A percentile compares a stretch with the other conserved stretches of the same genome.
phyloP scores from a whole-genome alignment of 2,888 invertebrate genomes.

The Augochlorella aurata region DNA sequence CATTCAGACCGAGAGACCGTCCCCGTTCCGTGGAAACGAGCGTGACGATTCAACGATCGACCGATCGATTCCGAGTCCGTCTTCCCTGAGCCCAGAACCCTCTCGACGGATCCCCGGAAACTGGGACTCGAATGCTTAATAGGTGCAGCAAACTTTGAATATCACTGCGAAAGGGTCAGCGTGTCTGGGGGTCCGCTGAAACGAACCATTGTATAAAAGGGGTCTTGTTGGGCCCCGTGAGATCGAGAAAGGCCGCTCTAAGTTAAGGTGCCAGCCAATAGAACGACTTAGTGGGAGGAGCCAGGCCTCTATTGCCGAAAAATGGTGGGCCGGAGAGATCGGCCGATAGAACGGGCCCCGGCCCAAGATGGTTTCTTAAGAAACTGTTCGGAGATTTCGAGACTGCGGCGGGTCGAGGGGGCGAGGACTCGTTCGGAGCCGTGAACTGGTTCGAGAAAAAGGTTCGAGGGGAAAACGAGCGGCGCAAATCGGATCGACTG shows the following conservation, averaged over 20 bases:
- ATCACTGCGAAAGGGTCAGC: no score
- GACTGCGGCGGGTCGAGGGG: not conserved
- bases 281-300: not conserved
- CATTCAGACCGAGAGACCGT: constrained; percentile 1
- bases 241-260: not conserved
- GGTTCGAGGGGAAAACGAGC: constrained; percentile 20
- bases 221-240: not conserved
- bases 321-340: not conserved
- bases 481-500: constrained; percentile 3
- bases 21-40: not conserved
- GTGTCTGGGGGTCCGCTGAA: not conserved
- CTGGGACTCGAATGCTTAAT: no score
- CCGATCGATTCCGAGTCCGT: not conserved
- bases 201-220: not conserved
- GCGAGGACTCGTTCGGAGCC: constrained; percentile 1
- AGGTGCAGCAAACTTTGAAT: no score
- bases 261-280: not conserved
- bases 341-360: not conserved
- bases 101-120: no score
- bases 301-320: not conserved
- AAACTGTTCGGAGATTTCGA: not conserved
- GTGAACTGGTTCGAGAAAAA: not conserved
- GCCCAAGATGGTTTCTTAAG: not conserved
- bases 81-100: not conserved
- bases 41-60: not conserved